These are phyloP conservation scores for Alviniconcha marisindica DNA, from an alignment of 1,140 invertebrate species.

Conservation along the genomic window DNA sequence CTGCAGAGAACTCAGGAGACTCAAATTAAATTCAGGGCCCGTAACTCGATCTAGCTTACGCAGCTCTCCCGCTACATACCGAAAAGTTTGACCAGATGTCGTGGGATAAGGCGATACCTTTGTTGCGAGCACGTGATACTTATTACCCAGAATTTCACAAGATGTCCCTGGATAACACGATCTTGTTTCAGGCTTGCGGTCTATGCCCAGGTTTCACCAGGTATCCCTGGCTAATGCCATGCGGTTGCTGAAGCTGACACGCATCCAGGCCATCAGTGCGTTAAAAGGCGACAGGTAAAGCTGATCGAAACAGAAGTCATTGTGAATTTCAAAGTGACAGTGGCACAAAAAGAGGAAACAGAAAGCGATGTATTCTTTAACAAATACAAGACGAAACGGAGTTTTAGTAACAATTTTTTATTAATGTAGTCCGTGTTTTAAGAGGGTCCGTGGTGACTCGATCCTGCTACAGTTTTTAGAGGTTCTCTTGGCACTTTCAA, in stretches of 20 bases:
- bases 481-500: too few species aligned
- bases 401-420: not conserved
- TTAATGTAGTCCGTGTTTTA: not conserved
- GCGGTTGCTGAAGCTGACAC: conserved; percentile 64
- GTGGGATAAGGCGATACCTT: too few species aligned
- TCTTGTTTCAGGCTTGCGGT: conserved; percentile 71
- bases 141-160: too few species aligned
- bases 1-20: too few species aligned
- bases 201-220: conserved; percentile 69
- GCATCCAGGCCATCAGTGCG: conserved; percentile 65
- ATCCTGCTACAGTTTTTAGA: too few species aligned
- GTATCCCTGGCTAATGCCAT: conserved; percentile 74
- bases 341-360: not conserved
- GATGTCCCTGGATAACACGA: too few species aligned
- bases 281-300: conserved; percentile 72
- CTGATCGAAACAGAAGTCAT: not conserved
- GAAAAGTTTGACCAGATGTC: too few species aligned
- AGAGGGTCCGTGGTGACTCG: too few species aligned
- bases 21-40: too few species aligned
- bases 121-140: too few species aligned
- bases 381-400: not conserved
- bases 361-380: not conserved
- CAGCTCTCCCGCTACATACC: too few species aligned
- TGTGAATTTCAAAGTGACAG: not conserved
- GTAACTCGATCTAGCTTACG: not conserved